phyloP scores from a whole-genome alignment of 2,797 vertebrate species.

The Melanotaenia nigrans region DNA sequence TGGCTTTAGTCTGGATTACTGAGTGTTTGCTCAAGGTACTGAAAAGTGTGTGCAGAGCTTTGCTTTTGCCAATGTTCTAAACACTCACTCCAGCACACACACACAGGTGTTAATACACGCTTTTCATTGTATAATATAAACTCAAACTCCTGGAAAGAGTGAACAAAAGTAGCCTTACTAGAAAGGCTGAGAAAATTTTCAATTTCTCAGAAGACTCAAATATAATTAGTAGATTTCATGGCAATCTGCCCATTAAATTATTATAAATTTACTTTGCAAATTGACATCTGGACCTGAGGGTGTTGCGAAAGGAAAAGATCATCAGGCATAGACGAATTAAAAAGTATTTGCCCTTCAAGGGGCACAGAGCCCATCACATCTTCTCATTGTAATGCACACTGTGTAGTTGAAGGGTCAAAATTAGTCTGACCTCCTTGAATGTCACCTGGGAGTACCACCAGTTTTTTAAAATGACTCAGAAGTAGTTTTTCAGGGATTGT shows the following conservation, averaged over 20 bases:
- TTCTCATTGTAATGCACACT: conserved; percentile 1
- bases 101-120: not conserved
- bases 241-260: conserved; percentile 12
- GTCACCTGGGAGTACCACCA: not conserved
- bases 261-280: conserved; percentile 28
- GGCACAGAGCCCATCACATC: conserved; percentile 12
- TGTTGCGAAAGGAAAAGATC: conserved; percentile 15
- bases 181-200: not conserved
- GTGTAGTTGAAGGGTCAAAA: not conserved
- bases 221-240: conserved; percentile 6
- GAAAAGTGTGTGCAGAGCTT: conserved; percentile 48
- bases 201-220: not conserved
- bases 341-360: conserved; percentile 13
- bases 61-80: conserved; percentile 25
- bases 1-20: conserved; percentile 67
- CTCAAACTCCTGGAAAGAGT: conserved; percentile 5
- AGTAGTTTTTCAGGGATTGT: not conserved
- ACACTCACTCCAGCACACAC: not conserved
- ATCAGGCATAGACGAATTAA: conserved; percentile 22
- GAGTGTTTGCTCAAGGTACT: conserved; percentile 66
- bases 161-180: not conserved
- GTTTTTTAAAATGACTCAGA: not conserved
- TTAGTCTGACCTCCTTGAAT: not conserved
- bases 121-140: conserved; percentile 9
- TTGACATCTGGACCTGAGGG: conserved; percentile 16